A percentile compares a stretch with the other conserved stretches of the same genome.
Evolutionary conservation across 2,113 vertebrate genomes (phyloP).

Genomic region (Pelodiscus sinensis): DNA sequence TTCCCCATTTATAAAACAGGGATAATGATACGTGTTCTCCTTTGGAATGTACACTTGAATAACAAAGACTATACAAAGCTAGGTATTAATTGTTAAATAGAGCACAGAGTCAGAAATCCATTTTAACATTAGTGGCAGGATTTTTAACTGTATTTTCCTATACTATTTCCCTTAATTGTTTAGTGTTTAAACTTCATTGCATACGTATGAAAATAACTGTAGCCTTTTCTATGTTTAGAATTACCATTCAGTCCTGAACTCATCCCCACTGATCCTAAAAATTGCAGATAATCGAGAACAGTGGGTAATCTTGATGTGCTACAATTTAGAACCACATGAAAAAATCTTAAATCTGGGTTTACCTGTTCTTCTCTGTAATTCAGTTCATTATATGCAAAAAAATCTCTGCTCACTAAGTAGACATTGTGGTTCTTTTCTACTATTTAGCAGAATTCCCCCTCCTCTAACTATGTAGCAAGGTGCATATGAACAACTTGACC

Average conservation of each 20-base stretch:
- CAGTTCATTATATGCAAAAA: not conserved
- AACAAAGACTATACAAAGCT: not conserved
- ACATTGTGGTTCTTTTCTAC: too few relatives aligned
- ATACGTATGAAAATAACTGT: not conserved
- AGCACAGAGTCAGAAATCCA: not conserved
- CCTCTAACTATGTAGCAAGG: too few relatives aligned
- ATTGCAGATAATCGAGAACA: not conserved
- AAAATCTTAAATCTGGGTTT: not conserved
- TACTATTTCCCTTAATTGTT: too few relatives aligned
- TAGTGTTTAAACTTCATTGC: not conserved
- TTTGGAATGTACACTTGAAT: not conserved
- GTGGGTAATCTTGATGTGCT: not conserved
- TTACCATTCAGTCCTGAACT: not conserved
- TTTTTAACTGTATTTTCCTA: not conserved
- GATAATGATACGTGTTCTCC: not conserved
- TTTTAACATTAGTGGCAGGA: not conserved
- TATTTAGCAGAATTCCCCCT: too few relatives aligned
- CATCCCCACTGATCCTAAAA: not conserved
- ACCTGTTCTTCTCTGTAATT: not conserved
- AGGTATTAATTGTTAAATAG: not conserved
- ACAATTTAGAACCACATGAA: not conserved
- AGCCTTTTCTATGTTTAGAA: not conserved
- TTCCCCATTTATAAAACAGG: not conserved
- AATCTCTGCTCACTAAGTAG: not conserved
- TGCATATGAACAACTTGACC: too few relatives aligned